Base-by-base conservation (phyloP, 1,140 invertebrate genomes). In the Lepidurus apus region DNA sequence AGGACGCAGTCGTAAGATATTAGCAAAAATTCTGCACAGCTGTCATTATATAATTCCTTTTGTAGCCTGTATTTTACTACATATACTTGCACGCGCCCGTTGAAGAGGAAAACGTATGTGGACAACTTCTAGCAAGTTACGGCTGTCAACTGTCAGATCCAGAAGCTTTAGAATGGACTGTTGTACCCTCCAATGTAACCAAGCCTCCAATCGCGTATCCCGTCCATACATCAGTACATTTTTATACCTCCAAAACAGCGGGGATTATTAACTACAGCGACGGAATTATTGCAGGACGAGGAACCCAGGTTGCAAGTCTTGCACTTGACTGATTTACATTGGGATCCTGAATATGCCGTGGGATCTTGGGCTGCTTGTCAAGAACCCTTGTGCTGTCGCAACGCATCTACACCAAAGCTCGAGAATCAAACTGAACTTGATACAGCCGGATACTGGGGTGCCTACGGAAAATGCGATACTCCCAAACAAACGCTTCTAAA, bases 251-350 rank as follows among this genome's bases (percentile, higher is more conserved):
- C 21, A 43, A 13, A 76, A 10, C 17, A 11, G 8, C 26, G 13
- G 13, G 65, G 1, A 26, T 26, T 26, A 26, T 26, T 26, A 26
- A 26, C 1, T 26, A 26, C 1, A 26, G 26, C 26, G 26, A 26
- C 2, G 26, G 26, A 2, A 34, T 34, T 34, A 34, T 34, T 34
- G 34, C 24, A 77, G 80, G 73, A 74, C 44, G 78, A 53, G 4
- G 10, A 13, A 10, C 45, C 76, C 1, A 76, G 79, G 11, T 78
- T 89, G 0, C 87, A 89, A 82, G 86, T 95, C 34, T 85, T 93
- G 10, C 91, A 96, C 45, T 83, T 96, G 73, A 90, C 91, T 0
- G 95, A 96, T 83, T 88, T 93, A 65, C 95, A 96, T 83, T 89
- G 92, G 77, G 94, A 96, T 84, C 89, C 90, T 0, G 82, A 88